Evolutionary conservation across 2,113 vertebrate species (phyloP).

Genomic region (Xyliphius kryptos): DNA sequence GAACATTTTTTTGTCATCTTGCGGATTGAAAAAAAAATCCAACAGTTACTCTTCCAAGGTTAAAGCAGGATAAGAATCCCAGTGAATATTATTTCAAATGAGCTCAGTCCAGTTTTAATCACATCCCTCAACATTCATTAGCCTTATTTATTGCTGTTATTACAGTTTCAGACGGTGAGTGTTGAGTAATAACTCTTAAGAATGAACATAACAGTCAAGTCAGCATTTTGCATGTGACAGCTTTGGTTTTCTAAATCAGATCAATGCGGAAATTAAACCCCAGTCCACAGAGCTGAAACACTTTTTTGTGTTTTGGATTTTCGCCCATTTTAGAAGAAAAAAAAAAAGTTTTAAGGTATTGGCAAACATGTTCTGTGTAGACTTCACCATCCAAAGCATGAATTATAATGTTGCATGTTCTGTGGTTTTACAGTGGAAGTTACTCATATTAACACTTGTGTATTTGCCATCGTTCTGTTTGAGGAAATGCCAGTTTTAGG

Average conservation of each 20-base stretch:
- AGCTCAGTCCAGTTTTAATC: not conserved
- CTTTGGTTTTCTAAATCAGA: not conserved
- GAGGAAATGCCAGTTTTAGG: too few species aligned
- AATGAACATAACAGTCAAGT: not conserved
- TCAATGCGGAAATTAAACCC: not conserved
- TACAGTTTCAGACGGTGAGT: not conserved
- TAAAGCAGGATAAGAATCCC: not conserved
- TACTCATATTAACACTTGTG: not conserved
- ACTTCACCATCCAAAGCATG: not conserved
- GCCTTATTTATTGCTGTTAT: not conserved
- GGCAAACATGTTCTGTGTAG: not conserved
- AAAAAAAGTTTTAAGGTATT: not conserved
- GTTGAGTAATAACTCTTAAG: not conserved
- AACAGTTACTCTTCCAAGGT: too few species aligned
- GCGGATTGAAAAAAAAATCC: not conserved
- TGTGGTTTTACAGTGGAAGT: not conserved
- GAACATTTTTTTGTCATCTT: constrained; percentile 1
- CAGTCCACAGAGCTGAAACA: too few species aligned
- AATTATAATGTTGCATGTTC: not conserved
- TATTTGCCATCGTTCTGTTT: too few species aligned
- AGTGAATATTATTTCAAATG: not conserved
- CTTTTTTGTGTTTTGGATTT: too few species aligned
- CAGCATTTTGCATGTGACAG: not conserved
- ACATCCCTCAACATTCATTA: not conserved
- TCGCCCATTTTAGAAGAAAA: too few species aligned